Evolutionary conservation across 2,888 invertebrate genomes (phyloP), one percentile per base, ranked within the genome.

Genomic region (Didymodactylos carnosus): DNA sequence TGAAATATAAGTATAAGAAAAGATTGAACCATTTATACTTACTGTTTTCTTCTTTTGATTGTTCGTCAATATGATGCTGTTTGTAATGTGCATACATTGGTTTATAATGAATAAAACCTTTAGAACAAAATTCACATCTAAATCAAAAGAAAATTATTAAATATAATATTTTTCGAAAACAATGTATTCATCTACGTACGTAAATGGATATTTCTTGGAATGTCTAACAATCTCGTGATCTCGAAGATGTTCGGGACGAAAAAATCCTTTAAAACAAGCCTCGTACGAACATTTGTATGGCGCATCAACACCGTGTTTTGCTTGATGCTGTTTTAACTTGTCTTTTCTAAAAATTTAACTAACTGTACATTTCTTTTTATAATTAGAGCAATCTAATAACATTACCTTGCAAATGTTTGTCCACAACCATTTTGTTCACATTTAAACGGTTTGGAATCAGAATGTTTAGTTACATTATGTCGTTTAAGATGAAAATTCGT

Each of bases 51-150:
- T 19, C 35, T 4, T n/a, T 62, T 1, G 7, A 35, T 62, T 62
- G 62, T 35, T 62, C n/a, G 19, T 62, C 62, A 3, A 19, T 62
- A 49, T 73, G 73, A 23, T 51, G 29, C 16, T 70, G 69, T 19
- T 70, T 69, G 39, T 70, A 49, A 43, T 73, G 73, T n/a, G 49
- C 39, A 70, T 73, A 70, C 14, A 73, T 16, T 69, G 69, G 69
- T n/a, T 73, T 73, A 46, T 69, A 40, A 70, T 73, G 73, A 8
- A 73, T 49, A 70, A 73, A 73, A 39, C 73, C 73, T 39, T 73
- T 73, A 25, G 25, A 39, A 29, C 73, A 73, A 25, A 69, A 39
- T 39, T 73, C 73, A 51, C 73, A 73, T 6, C 49, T 62, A 62
- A 7, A n/a, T n/a, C n/a, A n/a, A 16, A 19, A 8, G 0, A 62